These are phyloP conservation scores for Babylonia areolata DNA, from an alignment of 1,140 invertebrate species.

Conservation along the genomic window DNA sequence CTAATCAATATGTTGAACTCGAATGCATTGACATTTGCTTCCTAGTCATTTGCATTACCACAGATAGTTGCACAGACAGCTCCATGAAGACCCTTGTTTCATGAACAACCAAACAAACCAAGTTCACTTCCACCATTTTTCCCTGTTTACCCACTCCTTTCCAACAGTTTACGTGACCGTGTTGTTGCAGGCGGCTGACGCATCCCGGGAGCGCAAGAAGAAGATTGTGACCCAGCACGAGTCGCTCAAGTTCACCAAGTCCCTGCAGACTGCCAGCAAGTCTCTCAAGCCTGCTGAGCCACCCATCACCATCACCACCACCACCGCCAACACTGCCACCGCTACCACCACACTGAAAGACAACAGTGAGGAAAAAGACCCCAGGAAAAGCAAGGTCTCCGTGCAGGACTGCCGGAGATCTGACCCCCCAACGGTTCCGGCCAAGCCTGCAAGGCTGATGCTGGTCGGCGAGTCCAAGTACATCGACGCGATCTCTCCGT, in stretches of 20 bases:
- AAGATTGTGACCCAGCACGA: slow-evolving; percentile 61
- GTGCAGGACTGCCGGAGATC: background rate
- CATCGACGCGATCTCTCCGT: background rate
- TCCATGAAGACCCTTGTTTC: too few relatives aligned
- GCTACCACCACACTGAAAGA: background rate
- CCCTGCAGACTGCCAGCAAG: slow-evolving; percentile 62
- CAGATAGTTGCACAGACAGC: too few relatives aligned
- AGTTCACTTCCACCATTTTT: too few relatives aligned
- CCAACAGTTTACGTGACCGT: too few relatives aligned
- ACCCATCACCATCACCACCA: background rate
- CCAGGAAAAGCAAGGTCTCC: slow-evolving; percentile 32
- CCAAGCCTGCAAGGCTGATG: background rate
- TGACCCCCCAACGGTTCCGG: background rate
- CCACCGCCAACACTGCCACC: too few relatives aligned
- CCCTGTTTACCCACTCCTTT: too few relatives aligned
- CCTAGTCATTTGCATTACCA: too few relatives aligned
- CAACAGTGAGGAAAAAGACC: background rate
- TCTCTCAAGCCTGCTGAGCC: slow-evolving; percentile 46
- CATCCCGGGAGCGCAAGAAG: slow-evolving; percentile 62
- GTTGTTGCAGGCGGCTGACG: slow-evolving; percentile 61
- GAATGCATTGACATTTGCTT: too few relatives aligned
- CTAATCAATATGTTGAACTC: too few relatives aligned
- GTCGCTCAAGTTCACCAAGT: slow-evolving; percentile 65
- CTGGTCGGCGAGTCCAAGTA: slow-evolving; percentile 2
- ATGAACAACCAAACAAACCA: too few relatives aligned